Base-by-base conservation (phyloP, 2,797 vertebrate genomes). In the Florisuga fusca region DNA sequence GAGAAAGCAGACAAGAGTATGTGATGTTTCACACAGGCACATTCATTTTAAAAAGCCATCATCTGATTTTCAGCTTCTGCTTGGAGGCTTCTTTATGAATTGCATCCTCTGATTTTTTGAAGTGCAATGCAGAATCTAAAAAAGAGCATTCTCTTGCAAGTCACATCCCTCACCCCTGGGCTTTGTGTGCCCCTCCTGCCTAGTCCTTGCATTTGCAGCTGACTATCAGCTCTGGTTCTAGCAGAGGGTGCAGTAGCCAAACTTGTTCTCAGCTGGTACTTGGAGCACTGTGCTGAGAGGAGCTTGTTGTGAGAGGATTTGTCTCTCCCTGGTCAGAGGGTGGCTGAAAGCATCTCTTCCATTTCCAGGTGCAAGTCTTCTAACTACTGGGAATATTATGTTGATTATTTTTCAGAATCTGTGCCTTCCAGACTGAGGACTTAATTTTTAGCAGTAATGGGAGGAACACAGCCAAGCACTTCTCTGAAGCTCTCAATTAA, bases 161-260 rank as follows among this genome's bases (percentile, higher is more conserved):
- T 57, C 64, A 73, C 2, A 1, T 43, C 13, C 58, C 36, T 64
- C 43, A 68, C 5, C 29, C 12, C 9, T 0, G 0, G n/a, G 41
- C 6, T 53, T 69, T 5, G 0, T 7, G 6, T 46, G 22, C 12
- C 17, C 7, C 25, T 55, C 14, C 19, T 23, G 7, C 15, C 27
- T 29, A 61, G 31, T 23, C 15, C 33, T 29, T 45, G 12, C 5
- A 8, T 31, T 43, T 23, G 21, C 25, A 73, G 29, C 21, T 93
- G 34, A 59, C 43, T 27, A 23, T 15, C 16, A 68, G 41, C 9
- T 41, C 21, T 19, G 3, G 23, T 74, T 63, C 25, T 36, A 25
- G 7, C 5, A 46, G 25, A 17, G 3, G 8, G 8, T 33, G 31
- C 0, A 1, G 12, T 29, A 36, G 16, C 14, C 64, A 72, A 41